Evolutionary conservation across 2,888 invertebrate species (phyloP), one percentile per base, ranked within the genome.

Genomic region (Eristalis arbustorum): DNA sequence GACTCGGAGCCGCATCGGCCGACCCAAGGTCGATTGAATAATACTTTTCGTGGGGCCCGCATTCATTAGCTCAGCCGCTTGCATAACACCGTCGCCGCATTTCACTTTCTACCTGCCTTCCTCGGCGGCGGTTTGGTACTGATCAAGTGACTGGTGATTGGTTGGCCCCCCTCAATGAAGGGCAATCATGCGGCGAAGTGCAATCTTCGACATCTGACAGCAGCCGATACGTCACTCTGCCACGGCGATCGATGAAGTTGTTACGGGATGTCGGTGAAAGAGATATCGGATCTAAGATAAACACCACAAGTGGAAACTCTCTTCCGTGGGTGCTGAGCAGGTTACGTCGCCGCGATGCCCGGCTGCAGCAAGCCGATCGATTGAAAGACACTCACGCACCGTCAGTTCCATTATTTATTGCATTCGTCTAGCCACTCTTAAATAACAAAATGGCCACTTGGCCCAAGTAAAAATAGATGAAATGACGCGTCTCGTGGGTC

Each of bases 391-490:
- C 1, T 18, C n/a, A n/a, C 49, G 18, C 18, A 49, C 49, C 42
- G 67, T 59, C 63, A n/a, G 49, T 61, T 79, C 56, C 59, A n/a
- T 72, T 59, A 18, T 84, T 71, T 69, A 22, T 56, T 91, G 95
- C 31, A 31, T 31, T 31, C 96, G 98, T 92, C 96, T 97, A 99
- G 94, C 99, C 99, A 95, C 98, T 98, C 95, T 99, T 99, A 95
- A 99, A 99, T 91, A 99, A 96, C 91, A 99, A 95, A 93, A 99
- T 98, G 92, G 99, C 99, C 92, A 99, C 99, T 94, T 99, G 99
- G 89, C 99, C 99, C 92, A 99, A 95, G 94, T 99, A 99, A 95
- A 99, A 99, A 94, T 99, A 99, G 94, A 99, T 99, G 94, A 99
- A 99, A 94, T 99, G 98, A 94, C 98, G 98, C 88, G 99, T 99